These are phyloP conservation scores for Cyanocitta stelleri DNA, from an alignment of 2,113 vertebrate species.

Conservation along the genomic window DNA sequence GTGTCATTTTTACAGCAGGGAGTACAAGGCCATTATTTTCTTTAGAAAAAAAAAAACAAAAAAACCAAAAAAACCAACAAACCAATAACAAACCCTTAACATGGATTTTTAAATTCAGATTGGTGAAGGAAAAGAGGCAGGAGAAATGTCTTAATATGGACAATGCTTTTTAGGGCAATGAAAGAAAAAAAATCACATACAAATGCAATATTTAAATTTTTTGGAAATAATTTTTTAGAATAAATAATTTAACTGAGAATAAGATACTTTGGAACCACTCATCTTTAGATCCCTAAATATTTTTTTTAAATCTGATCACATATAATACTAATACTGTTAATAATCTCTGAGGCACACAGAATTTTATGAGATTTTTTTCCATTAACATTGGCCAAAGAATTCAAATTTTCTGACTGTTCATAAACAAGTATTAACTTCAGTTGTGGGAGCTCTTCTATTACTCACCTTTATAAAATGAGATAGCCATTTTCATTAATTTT, in stretches of 20 bases:
- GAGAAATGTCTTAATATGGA: not conserved
- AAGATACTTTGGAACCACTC: not conserved
- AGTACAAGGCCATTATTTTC: not conserved
- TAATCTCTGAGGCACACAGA: not conserved
- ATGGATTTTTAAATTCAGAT: not conserved
- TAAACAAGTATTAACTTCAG: not conserved
- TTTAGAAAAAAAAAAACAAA: not conserved
- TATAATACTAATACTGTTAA: not conserved
- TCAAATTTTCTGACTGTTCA: not conserved
- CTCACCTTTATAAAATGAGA: not conserved
- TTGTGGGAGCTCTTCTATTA: not conserved
- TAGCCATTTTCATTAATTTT: not conserved
- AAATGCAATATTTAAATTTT: not conserved
- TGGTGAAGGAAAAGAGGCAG: not conserved
- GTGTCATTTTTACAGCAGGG: not conserved
- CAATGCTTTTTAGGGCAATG: not conserved
- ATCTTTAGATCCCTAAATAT: not conserved
- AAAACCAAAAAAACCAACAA: too few species aligned
- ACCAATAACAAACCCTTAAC: not conserved
- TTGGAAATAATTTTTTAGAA: not conserved
- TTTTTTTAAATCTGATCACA: not conserved
- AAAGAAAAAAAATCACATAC: not conserved
- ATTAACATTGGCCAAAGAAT: not conserved
- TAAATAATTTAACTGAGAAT: not conserved
- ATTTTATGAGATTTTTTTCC: not conserved